Evolutionary conservation across 2,113 vertebrate species (phyloP).

Genomic region (Pomatorhinus ruficollis): DNA sequence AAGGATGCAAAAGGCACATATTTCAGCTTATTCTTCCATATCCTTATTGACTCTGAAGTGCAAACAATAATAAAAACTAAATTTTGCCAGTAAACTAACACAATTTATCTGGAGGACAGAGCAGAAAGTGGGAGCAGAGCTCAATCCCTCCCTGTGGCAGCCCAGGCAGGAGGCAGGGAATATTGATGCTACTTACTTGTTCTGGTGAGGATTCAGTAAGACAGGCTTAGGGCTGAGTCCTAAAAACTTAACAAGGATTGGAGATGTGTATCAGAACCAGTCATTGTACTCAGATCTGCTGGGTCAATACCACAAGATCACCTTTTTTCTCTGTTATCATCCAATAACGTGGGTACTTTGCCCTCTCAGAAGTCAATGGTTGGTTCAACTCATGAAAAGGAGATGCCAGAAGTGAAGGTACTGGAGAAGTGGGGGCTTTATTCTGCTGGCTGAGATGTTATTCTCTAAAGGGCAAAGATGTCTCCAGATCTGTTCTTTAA

Average conservation of each 20-base stretch:
- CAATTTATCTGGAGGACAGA: conserved; percentile 32
- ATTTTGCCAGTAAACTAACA: conserved; percentile 52
- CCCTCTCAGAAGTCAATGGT: not conserved
- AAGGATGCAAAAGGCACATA: conserved; percentile 30
- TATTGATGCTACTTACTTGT: not conserved
- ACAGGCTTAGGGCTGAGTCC: not conserved
- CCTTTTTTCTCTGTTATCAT: not conserved
- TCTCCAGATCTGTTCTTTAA: not conserved
- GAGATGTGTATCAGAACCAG: not conserved
- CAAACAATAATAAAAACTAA: conserved; percentile 47
- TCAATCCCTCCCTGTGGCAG: rapidly evolving
- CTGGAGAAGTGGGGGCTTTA: not conserved
- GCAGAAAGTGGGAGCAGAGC: not conserved
- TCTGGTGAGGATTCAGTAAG: not conserved
- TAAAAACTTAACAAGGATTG: not conserved
- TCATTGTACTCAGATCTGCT: not conserved
- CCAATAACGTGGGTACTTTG: not conserved
- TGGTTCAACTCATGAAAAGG: not conserved
- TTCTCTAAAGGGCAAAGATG: not conserved
- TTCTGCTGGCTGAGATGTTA: not conserved
- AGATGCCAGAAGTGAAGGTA: not conserved
- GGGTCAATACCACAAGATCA: not conserved
- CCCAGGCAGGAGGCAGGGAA: not conserved
- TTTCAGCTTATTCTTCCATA: conserved; percentile 53
- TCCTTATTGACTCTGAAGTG: conserved; percentile 43